These are phyloP conservation scores for Rhabditoides inermis DNA, from an alignment of 2,888 invertebrate species.

Conservation along the genomic window DNA sequence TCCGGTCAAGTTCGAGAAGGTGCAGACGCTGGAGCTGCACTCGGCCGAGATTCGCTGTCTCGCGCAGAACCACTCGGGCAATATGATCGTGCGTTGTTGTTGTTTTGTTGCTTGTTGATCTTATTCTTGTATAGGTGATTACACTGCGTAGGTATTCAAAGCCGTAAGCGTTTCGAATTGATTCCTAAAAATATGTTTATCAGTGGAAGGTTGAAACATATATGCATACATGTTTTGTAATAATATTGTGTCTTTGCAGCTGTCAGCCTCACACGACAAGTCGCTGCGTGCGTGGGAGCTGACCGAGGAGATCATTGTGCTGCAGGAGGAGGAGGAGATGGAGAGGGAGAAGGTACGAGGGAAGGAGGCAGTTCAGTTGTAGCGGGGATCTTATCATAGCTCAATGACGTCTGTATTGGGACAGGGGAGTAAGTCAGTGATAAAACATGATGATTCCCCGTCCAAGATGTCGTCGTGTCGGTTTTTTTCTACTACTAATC, in stretches of 20 bases:
- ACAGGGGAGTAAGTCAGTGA: too few species aligned
- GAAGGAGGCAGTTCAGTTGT: too few species aligned
- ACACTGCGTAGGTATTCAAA: too few species aligned
- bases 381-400: too few species aligned
- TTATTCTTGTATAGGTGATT: background rate
- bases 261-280: constrained; percentile 75
- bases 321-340: constrained; percentile 78
- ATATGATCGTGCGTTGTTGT: constrained; percentile 29
- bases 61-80: constrained; percentile 29
- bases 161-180: too few species aligned
- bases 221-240: background rate
- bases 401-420: too few species aligned
- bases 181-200: too few species aligned
- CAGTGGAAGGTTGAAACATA: background rate
- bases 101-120: background rate
- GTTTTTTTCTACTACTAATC: background rate
- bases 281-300: constrained; percentile 77
- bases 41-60: constrained; percentile 39
- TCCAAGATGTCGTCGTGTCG: background rate
- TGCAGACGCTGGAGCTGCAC: constrained; percentile 70
- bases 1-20: constrained; percentile 79
- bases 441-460: too few species aligned
- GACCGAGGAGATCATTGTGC: constrained; percentile 78
- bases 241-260: constrained; percentile 26
- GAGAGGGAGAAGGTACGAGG: constrained; percentile 42